Evolutionary conservation across 2,797 vertebrate species (phyloP), one percentile per base, ranked within the genome.

Genomic region (Pseudochirops cupreus): DNA sequence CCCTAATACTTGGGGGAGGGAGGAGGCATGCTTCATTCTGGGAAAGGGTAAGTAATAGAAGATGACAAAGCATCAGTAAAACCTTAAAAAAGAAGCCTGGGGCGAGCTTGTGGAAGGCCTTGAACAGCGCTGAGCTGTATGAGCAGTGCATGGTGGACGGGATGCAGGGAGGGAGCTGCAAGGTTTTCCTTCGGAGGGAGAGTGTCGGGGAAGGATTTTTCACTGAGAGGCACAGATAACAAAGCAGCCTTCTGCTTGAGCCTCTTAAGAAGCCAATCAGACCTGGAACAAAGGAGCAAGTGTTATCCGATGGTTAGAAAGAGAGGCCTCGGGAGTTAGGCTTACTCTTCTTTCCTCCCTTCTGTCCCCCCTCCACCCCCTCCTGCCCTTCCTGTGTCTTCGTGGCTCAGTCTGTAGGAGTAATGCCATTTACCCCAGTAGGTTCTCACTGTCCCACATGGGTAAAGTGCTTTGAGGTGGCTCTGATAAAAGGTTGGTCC

Each of bases 251-350:
- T 91, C 54, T 53, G n/a, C 50, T 55, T 91, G 90, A 91, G 29
- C 55, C 54, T 91, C 90, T 46, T 54, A 54, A 90, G n/a, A 53
- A 91, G 90, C 31, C 90, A 91, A n/a, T 55, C 90, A 31, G 53
- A 91, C 33, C 50, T 55, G 50, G 52, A 91, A 91, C 90, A 91
- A 91, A 55, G 90, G 52, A 91, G 90, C 90, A 55, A 91, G 54
- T 91, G 90, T 91, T 55, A 91, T 54, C 90, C 55, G 52, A 91
- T 55, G 52, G 90, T 91, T 91, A 21, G 90, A 55, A 5, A 50
- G 53, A 52, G 39, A 91, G 54, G 90, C 90, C 90, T 91, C 26
- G 0, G 0, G 29, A 91, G 6, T 91, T 55, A 91, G 90, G 53
- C 52, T 91, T 53, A 24, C 39, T 87, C 21, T 87, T 26, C 74